Evolutionary conservation across 2,113 vertebrate species (phyloP).

Genomic region (Coracopsis vasa): DNA sequence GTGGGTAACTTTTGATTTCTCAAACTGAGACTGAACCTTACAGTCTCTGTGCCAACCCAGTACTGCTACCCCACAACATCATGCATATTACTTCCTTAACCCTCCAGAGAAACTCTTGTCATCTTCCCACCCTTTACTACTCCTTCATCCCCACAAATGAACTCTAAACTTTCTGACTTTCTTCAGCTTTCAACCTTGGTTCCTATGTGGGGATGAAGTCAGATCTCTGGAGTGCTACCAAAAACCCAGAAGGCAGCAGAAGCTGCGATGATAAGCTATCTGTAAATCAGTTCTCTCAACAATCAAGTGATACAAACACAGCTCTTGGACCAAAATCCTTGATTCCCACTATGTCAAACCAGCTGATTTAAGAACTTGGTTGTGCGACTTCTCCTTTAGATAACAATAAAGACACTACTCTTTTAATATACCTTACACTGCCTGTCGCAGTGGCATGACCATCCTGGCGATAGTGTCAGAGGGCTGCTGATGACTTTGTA

Average conservation of each 20-base stretch:
- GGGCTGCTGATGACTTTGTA: neutral
- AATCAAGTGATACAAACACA: neutral
- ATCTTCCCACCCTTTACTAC: neutral
- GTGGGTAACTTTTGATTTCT: neutral
- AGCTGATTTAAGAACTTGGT: neutral
- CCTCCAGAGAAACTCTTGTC: neutral
- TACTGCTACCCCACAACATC: neutral
- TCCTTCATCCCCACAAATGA: neutral
- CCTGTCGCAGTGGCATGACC: neutral
- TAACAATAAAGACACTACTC: neutral
- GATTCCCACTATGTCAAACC: neutral
- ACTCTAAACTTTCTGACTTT: neutral
- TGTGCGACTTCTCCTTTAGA: neutral
- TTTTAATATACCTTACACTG: neutral
- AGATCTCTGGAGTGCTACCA: neutral
- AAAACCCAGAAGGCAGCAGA: neutral
- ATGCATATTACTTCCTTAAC: neutral
- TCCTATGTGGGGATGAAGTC: neutral
- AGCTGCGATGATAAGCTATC: neutral
- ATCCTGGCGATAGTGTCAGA: neutral
- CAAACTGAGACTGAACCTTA: neutral
- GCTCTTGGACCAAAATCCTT: neutral
- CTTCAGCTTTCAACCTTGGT: neutral
- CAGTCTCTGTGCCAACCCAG: neutral
- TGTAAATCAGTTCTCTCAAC: neutral